These are phyloP conservation scores for Drosophila bocki DNA, from an alignment of 1,140 invertebrate genomes.

Conservation along the genomic window DNA sequence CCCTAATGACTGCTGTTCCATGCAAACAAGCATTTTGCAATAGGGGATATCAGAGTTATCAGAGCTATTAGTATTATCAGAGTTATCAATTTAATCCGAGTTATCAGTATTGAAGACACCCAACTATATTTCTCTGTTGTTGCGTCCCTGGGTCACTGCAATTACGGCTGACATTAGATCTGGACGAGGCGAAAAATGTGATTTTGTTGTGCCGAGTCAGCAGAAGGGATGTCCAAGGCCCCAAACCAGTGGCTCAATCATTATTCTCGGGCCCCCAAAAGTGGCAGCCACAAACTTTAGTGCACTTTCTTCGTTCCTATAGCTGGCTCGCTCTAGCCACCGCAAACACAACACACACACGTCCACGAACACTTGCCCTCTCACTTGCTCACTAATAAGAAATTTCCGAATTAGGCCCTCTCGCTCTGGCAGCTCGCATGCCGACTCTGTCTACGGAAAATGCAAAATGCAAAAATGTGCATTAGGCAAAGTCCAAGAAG, in stretches of 20 bases:
- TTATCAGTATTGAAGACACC: neutral
- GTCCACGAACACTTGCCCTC: constrained; percentile 10
- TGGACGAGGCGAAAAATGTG: constrained; percentile 31
- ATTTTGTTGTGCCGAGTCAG: constrained; percentile 50
- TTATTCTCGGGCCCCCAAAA: constrained; percentile 26
- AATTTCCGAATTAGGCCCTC: constrained; percentile 69
- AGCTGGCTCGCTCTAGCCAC: constrained; percentile 49
- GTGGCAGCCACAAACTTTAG: constrained; percentile 52
- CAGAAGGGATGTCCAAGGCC: constrained; percentile 29
- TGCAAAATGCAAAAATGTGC: constrained; percentile 82
- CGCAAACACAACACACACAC: constrained; percentile 24
- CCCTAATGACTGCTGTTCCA: neutral
- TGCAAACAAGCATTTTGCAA: neutral
- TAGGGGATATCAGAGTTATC: neutral
- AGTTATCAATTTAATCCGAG: neutral
- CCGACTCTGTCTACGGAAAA: constrained; percentile 70
- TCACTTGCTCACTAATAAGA: constrained; percentile 69
- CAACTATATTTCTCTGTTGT: neutral
- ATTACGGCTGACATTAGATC: constrained; percentile 48
- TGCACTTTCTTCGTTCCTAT: constrained; percentile 76
- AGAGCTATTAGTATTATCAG: neutral
- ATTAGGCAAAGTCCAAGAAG: constrained; percentile 82
- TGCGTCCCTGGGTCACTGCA: neutral
- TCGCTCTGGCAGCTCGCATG: constrained; percentile 64
- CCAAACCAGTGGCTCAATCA: constrained; percentile 34